Percentiles rank a stretch among this genome's conserved stretches.
Conservation (phyloP, 2,888 invertebrate genomes). For the Volucella inflata region DNA sequence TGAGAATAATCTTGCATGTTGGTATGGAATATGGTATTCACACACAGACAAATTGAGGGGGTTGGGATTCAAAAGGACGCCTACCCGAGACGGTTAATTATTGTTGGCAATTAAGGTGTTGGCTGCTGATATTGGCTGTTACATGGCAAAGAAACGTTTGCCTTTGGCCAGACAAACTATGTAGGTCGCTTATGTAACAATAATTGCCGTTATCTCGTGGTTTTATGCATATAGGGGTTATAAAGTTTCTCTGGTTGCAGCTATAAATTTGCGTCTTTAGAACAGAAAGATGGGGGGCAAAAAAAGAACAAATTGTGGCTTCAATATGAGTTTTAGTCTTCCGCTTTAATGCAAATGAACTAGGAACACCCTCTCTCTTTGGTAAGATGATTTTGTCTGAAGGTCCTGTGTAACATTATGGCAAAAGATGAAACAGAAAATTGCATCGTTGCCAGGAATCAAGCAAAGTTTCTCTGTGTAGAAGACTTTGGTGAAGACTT, state of each 20-base stretch:
- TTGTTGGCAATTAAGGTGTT: background rate
- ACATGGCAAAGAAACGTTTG: background rate
- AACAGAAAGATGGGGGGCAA: background rate
- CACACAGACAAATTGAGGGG: too few species aligned
- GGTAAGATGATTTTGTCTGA: background rate
- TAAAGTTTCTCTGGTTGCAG: conserved; percentile 26
- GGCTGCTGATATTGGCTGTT: background rate
- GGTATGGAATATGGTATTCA: too few species aligned
- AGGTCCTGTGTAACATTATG: background rate
- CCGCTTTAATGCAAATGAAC: background rate
- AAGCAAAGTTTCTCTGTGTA: too few species aligned
- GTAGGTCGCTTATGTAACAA: too few species aligned
- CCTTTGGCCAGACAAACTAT: background rate
- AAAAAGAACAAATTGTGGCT: conserved; percentile 16
- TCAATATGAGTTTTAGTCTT: conserved; percentile 19
- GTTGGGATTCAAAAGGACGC: background rate
- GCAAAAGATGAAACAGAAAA: too few species aligned
- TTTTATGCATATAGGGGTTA: background rate
- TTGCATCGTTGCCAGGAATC: too few species aligned
- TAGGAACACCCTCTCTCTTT: background rate
- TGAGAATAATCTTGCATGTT: too few species aligned
- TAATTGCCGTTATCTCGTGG: too few species aligned
- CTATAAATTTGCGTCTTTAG: conserved; percentile 46
- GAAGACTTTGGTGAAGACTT: too few species aligned
- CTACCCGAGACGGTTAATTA: conserved; percentile 1